Conservation (phyloP, 64 coral and sea anemone species). For the Porites australiensis region DNA sequence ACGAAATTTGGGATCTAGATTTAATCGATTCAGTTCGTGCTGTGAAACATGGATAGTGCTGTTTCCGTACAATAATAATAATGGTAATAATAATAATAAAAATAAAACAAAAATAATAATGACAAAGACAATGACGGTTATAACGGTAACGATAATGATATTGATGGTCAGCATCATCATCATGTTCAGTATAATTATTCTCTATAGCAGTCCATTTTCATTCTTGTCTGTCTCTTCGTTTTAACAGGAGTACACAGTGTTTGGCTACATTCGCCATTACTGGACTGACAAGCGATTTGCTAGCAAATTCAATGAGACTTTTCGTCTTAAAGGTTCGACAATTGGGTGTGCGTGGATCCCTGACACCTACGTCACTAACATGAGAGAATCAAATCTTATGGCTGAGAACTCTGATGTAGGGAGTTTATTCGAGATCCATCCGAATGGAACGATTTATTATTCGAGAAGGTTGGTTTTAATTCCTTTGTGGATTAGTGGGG, state of each 20-base stretch:
- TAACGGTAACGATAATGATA: too few species aligned
- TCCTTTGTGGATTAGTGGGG: too few species aligned
- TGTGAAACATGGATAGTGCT: too few species aligned
- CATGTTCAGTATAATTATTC: background rate
- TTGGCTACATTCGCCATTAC: constrained; percentile 73
- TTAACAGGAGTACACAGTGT: constrained; percentile 66
- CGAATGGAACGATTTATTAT: constrained; percentile 68
- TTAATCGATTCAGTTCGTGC: too few species aligned
- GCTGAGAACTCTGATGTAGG: constrained; percentile 39
- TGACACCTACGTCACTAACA: constrained; percentile 74
- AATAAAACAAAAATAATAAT: too few species aligned
- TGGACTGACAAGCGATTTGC: constrained; percentile 84
- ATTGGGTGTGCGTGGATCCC: constrained; percentile 68
- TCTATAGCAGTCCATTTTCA: too few species aligned
- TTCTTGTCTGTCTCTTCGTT: background rate
- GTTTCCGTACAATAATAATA: too few species aligned
- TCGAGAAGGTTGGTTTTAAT: constrained; percentile 58
- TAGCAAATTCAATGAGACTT: constrained; percentile 41
- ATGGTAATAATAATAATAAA: too few species aligned
- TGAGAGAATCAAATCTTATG: constrained; percentile 75
- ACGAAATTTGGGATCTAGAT: too few species aligned
- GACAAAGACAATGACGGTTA: too few species aligned
- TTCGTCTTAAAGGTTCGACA: constrained; percentile 54
- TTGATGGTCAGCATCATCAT: too few species aligned
- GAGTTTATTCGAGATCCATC: constrained; percentile 35